Base-by-base conservation (phyloP, 2,113 vertebrate genomes). In the Reinhardtius hippoglossoides region DNA sequence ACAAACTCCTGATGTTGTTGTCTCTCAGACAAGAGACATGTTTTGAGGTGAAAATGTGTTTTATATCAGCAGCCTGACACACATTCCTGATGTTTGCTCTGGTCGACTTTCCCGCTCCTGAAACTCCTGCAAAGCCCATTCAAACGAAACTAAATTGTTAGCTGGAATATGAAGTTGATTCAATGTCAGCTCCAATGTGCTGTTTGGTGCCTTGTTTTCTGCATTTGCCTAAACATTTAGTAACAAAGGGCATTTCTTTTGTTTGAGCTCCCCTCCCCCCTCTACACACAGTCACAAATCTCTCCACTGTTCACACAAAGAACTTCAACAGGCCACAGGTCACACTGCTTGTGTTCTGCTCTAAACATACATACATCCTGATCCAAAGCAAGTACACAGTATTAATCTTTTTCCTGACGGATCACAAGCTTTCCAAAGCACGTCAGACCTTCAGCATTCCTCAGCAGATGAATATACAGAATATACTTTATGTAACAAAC, bases 191-290 rank as follows among this genome's bases (percentile, higher is more conserved):
- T 58, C n/a, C 2, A 74, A 74, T 60, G 56, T 78, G 74, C 60
- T 24, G 64, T 68, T 76, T 52, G n/a, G 42, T 72, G 68, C 26
- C 46, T 83, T 77, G 71, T 83, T 88, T 83, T 74, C 81, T 67
- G 82, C 82, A 83, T 91, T 90, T 88, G 62, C 69, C 74, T 84
- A 74, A 93, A 88, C 83, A 86, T 78, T 37, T 76, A 78, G 87
- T 71, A 87, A 93, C 89, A 93, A 92, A 91, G 79, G 80, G 66
- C 65, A 82, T 64, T 56, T 84, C 85, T 90, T 88, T 90, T 86
- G 85, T 86, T 61, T 48, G 31, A 42, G 63, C 68, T 69, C 81
- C 88, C 89, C 63, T 76, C 80, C 85, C 88, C 87, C 86, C 59
- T 37, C 68, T 3, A 1, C 50, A 57, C 81, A 81, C 85, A 54